Base-by-base conservation (phyloP, 2,113 vertebrate species). In the Solenodon paradoxus region DNA sequence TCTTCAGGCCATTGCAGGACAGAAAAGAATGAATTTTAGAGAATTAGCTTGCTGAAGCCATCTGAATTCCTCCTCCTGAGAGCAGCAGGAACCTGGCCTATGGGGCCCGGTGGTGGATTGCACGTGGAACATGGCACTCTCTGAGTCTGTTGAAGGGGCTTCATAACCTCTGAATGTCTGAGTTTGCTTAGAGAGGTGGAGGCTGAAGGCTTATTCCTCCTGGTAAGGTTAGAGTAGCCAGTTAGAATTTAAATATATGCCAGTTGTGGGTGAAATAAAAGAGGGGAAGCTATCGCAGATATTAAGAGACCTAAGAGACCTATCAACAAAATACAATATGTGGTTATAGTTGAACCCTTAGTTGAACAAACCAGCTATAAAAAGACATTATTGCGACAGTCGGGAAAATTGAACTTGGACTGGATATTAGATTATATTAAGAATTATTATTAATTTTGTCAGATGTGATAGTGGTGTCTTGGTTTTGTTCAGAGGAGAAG, bases 1-100 rank as follows among this genome's bases (percentile, higher is more conserved):
- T 96, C 92, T 95, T 77, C 0, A 0, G 94, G 92, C 92, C 92
- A 85, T 80, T 0, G 0, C 42, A 88, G n/a, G 53, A 49, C 13
- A 93, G 75, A 90, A 83, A 38, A 93, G 42, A 97, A 89, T 90
- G 64, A 69, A 90, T 97, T 96, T 95, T 83, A 78, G 63, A 74
- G 84, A 68, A 87, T 13, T 80, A 77, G 72, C 71, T 81, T 88
- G 75, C 61, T 57, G 59, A 90, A 90, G 32, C 66, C 19, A 78
- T 92, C 59, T 53, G 57, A 87, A 74, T 95, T 84, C 57, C 59
- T 90, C 59, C 87, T 89, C 86, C 59, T 42, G 51, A 87, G 86
- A 89, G 59, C 40, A 45, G 87, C 20, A 40, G 30, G 28, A 9
- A 53, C 38, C 49, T 57, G 55, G 45, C 8, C 11, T 51, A 9